Evolutionary conservation across 2,888 invertebrate species (phyloP).

Genomic region (Pollenia angustigena): DNA sequence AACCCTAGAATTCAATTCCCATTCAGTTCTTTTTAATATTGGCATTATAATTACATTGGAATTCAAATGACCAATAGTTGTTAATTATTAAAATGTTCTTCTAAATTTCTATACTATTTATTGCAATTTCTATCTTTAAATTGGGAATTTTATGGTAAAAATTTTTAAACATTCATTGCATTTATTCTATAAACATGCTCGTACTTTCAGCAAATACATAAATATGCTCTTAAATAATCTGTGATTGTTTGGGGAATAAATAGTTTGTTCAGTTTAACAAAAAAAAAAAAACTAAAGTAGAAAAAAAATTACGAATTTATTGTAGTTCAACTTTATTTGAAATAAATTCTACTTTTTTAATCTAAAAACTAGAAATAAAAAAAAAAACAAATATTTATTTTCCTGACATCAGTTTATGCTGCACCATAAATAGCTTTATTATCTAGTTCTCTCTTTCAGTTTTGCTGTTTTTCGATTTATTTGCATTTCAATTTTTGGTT

Average conservation of each 20-base stretch:
- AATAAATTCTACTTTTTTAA: slow-evolving; percentile 37
- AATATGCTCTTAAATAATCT: slow-evolving; percentile 57
- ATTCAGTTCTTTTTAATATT: too few relatives aligned
- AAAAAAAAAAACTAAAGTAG: not conserved
- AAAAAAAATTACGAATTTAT: slow-evolving; percentile 46
- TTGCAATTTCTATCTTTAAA: not conserved
- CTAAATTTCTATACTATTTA: not conserved
- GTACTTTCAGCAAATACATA: slow-evolving; percentile 10
- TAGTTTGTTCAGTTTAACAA: slow-evolving; percentile 38
- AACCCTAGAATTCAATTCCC: too few relatives aligned
- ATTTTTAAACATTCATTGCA: slow-evolving; percentile 4
- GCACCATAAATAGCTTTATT: slow-evolving; percentile 55
- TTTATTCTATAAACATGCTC: slow-evolving; percentile 7
- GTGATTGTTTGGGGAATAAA: slow-evolving; percentile 55
- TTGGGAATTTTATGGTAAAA: not conserved
- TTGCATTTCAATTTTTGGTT: slow-evolving; percentile 15
- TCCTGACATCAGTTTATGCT: slow-evolving; percentile 35
- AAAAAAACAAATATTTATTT: slow-evolving; percentile 28
- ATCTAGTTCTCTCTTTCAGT: slow-evolving; percentile 8
- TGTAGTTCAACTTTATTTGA: slow-evolving; percentile 49
- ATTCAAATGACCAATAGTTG: too few relatives aligned
- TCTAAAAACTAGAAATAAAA: slow-evolving; percentile 13
- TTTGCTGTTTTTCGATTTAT: slow-evolving; percentile 28
- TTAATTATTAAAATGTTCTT: not conserved
- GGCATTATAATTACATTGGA: too few relatives aligned